Evolutionary conservation across 2,797 vertebrate species (phyloP).

Genomic region (Tarsius wallacei): DNA sequence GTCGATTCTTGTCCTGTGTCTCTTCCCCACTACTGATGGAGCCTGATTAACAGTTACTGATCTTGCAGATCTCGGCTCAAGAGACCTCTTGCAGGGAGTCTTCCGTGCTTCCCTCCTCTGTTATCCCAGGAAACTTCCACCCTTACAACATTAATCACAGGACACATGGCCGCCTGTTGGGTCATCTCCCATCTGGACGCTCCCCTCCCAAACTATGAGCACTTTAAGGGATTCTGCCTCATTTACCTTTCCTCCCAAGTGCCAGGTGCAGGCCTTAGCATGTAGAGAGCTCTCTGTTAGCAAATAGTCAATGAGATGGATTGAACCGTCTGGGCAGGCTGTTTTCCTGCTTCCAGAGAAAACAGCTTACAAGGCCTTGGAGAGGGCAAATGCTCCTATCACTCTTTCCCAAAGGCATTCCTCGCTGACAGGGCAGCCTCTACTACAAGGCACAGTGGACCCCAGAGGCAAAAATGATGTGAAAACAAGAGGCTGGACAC

Average conservation of each 20-base stretch:
- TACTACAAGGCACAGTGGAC: background rate
- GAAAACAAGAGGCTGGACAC: background rate
- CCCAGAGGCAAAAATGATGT: background rate
- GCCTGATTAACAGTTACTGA: background rate
- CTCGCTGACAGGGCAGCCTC: background rate
- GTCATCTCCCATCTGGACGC: background rate
- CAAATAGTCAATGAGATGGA: background rate
- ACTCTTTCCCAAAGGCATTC: background rate
- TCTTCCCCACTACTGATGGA: background rate
- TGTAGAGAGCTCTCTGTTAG: background rate
- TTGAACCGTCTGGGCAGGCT: background rate
- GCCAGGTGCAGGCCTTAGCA: background rate
- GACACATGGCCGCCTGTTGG: background rate
- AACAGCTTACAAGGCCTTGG: background rate
- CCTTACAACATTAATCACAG: background rate
- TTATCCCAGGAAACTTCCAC: background rate
- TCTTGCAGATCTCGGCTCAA: background rate
- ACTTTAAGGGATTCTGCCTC: background rate
- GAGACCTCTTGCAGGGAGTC: conserved; percentile 18
- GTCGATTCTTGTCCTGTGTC: background rate
- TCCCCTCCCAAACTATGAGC: background rate
- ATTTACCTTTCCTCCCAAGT: background rate
- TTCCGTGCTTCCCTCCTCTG: background rate
- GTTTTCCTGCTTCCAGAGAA: background rate
- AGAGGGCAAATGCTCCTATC: background rate